Base-by-base conservation (phyloP, 2,888 invertebrate species). In the Octonoba sinensis region DNA sequence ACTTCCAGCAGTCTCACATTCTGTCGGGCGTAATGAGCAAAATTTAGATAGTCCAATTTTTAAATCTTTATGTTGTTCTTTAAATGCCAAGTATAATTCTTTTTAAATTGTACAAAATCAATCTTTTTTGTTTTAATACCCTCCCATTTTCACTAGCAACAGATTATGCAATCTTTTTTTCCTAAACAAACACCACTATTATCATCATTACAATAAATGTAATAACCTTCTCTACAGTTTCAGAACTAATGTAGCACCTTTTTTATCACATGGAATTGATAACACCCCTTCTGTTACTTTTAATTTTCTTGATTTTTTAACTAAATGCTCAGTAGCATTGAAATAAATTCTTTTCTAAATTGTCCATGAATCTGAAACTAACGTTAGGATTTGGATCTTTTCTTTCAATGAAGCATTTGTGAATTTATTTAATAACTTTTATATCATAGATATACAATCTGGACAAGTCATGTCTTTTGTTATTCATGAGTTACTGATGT, bases 1-100 rank as follows among this genome's bases (percentile, higher is more conserved):
- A 54, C 67, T 67, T 62, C 22, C n/a, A 8, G 22, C 49, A 22
- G 67, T 67, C 18, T 12, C 27, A 54, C 67, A 67, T 47, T 67
- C 27, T 51, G 24, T 67, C 22, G 62, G 27, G 2, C 62, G 62
- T 44, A 62, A n/a, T 24, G 27, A 62, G 27, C n/a, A 62, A 62
- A 62, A 24, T 44, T 44, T 64, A 64, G 64, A 64, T 18, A 44
- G 11, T 20, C 64, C 64, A 64, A 64, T 64, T 64, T 64, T 64
- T 64, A 44, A 3, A 12, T 44, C 46, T 1, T 46, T 44, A 46
- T 64, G 18, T 24, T 62, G 27, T 64, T 64, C 64, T 64, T 44
- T 46, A 64, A 64, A 64, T 64, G 46, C 64, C 36, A n/a, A 3
- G 11, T 24, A 62, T 24, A 62, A 62, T 1, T 20, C 12, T 62